phyloP scores from a whole-genome alignment of 2,113 vertebrate species.

The Lycaon pictus region DNA sequence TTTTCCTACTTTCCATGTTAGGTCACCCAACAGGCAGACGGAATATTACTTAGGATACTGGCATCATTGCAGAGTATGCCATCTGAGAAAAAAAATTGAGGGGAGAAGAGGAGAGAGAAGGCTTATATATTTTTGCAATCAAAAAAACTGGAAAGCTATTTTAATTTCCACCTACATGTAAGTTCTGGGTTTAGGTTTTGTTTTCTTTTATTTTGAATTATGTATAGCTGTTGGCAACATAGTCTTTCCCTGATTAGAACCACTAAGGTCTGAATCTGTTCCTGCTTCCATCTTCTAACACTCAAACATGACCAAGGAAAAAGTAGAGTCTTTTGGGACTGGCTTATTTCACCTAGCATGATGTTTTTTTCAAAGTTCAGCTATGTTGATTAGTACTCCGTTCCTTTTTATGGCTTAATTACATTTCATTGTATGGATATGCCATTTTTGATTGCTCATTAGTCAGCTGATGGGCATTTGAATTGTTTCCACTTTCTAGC shows the following conservation, averaged over 20 bases:
- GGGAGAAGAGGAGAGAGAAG: background rate
- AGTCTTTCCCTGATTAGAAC: background rate
- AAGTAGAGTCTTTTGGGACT: background rate
- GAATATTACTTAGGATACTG: background rate
- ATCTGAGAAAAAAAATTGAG: background rate
- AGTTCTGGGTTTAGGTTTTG: background rate
- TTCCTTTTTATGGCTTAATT: background rate
- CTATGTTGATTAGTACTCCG: background rate
- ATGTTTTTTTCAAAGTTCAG: background rate
- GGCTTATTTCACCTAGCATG: background rate
- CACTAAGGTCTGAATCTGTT: background rate
- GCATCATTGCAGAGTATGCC: background rate
- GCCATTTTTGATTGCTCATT: background rate
- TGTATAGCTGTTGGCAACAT: background rate
- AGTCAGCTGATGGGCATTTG: background rate
- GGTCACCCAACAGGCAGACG: background rate
- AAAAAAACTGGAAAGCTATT: constrained; percentile 17
- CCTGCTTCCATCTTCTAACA: background rate
- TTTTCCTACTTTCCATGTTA: background rate
- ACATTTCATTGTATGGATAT: background rate
- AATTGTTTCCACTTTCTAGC: background rate
- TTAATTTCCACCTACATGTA: background rate
- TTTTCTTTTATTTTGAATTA: constrained; percentile 36
- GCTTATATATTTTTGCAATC: background rate
- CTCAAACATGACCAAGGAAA: background rate